A percentile compares a stretch with the other conserved stretches of the same genome.
Evolutionary conservation across 2,888 invertebrate species (phyloP).

Genomic region (Anthophora plumipes): DNA sequence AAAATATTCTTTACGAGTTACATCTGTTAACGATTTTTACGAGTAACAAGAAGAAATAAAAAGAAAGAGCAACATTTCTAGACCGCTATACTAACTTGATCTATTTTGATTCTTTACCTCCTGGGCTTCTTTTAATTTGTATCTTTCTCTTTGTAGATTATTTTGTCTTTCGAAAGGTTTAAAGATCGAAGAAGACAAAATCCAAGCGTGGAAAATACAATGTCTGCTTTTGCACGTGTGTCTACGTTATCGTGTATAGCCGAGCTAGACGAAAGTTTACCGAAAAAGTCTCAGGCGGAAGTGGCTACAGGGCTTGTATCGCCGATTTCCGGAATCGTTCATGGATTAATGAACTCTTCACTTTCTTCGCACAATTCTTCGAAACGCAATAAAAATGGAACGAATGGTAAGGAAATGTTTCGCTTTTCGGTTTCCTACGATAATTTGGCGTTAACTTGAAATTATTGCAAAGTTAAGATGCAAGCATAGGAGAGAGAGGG

Average conservation of each 20-base stretch:
- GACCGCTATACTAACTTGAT: too few relatives aligned
- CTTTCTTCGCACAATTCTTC: slow-evolving; percentile 45
- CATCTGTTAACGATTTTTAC: too few relatives aligned
- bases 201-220: not conserved
- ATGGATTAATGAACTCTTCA: slow-evolving; percentile 71
- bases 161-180: not conserved
- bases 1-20: too few relatives aligned
- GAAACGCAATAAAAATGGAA: not conserved
- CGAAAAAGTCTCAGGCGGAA: slow-evolving; percentile 12
- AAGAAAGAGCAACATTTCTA: too few relatives aligned
- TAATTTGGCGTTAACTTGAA: too few relatives aligned
- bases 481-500: too few relatives aligned
- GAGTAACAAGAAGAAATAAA: too few relatives aligned
- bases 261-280: slow-evolving; percentile 54
- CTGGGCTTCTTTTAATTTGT: too few relatives aligned
- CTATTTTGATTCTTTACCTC: too few relatives aligned
- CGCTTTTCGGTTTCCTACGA: too few relatives aligned
- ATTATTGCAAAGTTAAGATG: too few relatives aligned
- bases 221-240: slow-evolving; percentile 23
- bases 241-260: slow-evolving; percentile 44
- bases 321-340: slow-evolving; percentile 75
- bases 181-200: not conserved
- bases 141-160: not conserved
- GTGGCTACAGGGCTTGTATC: slow-evolving; percentile 54
- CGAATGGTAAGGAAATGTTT: too few relatives aligned